Evolutionary conservation across 1,140 invertebrate species (phyloP), one percentile per base, ranked within the genome.

Genomic region (Trichonephila clavipes): DNA sequence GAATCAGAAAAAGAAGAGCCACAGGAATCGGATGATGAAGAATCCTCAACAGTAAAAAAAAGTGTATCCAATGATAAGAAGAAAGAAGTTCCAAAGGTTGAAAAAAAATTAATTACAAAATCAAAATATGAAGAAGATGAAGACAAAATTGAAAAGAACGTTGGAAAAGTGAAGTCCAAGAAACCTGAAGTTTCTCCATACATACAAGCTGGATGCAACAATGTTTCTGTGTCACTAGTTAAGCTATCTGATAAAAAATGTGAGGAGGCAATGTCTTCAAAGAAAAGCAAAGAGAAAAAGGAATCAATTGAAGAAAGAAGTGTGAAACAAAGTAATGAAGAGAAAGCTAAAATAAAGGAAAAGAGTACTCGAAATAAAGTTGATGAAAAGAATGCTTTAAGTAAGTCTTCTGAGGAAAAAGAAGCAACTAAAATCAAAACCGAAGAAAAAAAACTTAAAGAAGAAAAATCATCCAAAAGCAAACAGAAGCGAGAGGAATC

Each of bases 241-340:
- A 88, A 88, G 44, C 28, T 93, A 0, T 77, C 40, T 51, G 64
- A 88, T 77, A 51, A 93, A 93, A 93, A n/a, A 16, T 88, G 14
- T 51, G 83, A 86, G 12, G 90, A 92, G 58, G 90, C 90, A n/a
- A 92, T 92, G 83, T 44, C 87, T 16, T 21, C 24, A 24, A 92
- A 85, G 51, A 59, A 72, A 28, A 85, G 34, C 44, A 72, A 92
- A 59, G 90, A 86, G 0, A 51, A 92, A 59, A 72, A 91, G 24
- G 90, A 91, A 77, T 34, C 21, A 64, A 21, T 8, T 64, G 59
- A 82, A 4, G 59, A 91, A 64, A 51, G 24, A 69, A 66, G 14
- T 51, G 21, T 34, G 12, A 69, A 66, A 61, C n/a, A 89, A 34
- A 89, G 21, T 34, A n/a, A 12, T n/a, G 62, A 90, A 40, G 89